Evolutionary conservation across 1,140 invertebrate species (phyloP).

Genomic region (Ylistrum balloti): DNA sequence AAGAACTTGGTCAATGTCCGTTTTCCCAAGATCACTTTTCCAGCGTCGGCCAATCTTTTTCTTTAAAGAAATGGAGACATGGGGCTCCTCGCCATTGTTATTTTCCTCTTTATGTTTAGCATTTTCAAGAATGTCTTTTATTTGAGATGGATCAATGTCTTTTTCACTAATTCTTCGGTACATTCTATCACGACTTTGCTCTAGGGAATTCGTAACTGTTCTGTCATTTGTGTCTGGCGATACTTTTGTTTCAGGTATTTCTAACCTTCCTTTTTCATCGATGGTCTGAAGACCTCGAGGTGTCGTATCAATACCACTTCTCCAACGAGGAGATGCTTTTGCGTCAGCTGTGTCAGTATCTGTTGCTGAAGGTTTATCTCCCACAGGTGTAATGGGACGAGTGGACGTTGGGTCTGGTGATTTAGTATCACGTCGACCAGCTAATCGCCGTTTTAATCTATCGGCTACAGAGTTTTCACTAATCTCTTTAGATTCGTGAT

Average conservation of each 20-base stretch:
- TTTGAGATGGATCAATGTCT: constrained; percentile 66
- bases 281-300: constrained; percentile 69
- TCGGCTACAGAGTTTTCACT: constrained; percentile 59
- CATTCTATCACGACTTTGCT: constrained; percentile 63
- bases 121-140: constrained; percentile 66
- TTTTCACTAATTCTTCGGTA: constrained; percentile 68
- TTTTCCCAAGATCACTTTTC: constrained; percentile 72
- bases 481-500: constrained; percentile 49
- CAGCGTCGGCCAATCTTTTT: constrained; percentile 70
- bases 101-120: constrained; percentile 54
- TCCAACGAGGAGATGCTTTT: constrained; percentile 60
- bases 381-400: constrained; percentile 41
- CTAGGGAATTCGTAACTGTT: constrained; percentile 41
- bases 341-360: constrained; percentile 57
- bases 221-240: constrained; percentile 44
- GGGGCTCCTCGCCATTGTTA: constrained; percentile 53
- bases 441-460: constrained; percentile 64
- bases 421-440: constrained; percentile 35
- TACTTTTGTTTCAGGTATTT: constrained; percentile 59
- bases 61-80: constrained; percentile 70
- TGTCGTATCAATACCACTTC: constrained; percentile 59
- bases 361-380: constrained; percentile 46
- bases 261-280: constrained; percentile 68
- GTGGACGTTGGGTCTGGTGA: constrained; percentile 53
- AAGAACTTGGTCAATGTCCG: constrained; percentile 76